phyloP scores from a whole-genome alignment of 2,888 invertebrate species.

The Hyles lineata region DNA sequence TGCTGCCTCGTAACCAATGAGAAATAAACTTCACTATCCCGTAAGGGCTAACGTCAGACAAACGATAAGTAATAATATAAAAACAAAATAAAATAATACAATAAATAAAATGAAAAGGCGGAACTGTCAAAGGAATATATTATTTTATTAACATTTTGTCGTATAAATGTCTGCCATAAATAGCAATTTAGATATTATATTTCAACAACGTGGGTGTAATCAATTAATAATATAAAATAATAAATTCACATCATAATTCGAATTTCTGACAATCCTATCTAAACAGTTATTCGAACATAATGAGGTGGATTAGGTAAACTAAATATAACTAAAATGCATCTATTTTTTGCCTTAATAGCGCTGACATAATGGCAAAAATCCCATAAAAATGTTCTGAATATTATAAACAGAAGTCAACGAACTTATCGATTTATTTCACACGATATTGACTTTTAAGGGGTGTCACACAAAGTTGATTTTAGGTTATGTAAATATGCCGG shows the following conservation, averaged over 20 bases:
- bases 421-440: neutral
- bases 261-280: neutral
- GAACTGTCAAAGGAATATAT: no score
- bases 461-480: neutral
- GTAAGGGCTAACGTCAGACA: no score
- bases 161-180: no score
- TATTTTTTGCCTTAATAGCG: conserved; percentile 5
- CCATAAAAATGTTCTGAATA: conserved; percentile 9
- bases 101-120: no score
- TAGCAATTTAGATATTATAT: no score
- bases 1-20: no score
- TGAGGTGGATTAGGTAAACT: neutral
- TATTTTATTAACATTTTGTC: no score
- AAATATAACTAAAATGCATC: neutral
- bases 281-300: neutral
- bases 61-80: no score
- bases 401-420: conserved; percentile 11
- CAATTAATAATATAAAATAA: no score
- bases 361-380: neutral
- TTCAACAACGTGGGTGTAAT: no score
- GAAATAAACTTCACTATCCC: no score
- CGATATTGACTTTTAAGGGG: neutral
- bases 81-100: no score
- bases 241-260: neutral
- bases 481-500: neutral